Evolutionary conservation across 2,113 vertebrate genomes (phyloP), one percentile per base, ranked within the genome.

Genomic region (Lanius collurio): DNA sequence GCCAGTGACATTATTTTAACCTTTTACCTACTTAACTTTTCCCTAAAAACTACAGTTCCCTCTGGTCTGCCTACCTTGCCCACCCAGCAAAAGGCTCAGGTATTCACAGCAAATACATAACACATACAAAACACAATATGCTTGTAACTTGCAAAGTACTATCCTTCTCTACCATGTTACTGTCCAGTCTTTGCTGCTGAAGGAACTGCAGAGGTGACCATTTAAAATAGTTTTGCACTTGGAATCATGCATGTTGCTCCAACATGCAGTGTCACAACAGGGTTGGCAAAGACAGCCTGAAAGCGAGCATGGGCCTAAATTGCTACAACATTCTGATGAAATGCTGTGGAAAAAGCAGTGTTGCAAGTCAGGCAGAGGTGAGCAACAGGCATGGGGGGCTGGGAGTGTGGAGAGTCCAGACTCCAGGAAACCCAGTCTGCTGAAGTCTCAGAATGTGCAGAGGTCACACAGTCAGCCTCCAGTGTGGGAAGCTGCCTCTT

Each of bases 1-100:
- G 73, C 80, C 82, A 82, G 46, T 78, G 64, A 78, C 75, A 89
- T 95, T 92, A 65, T 91, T 89, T 94, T 96, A 96, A 97, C 97
- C 97, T 97, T 97, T 97, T 79, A 92, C 96, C 97, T 84, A 97
- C 70, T 94, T 96, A 93, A 68, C 80, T 93, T 94, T 50, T 93
- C 85, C 79, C 44, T 59, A 67, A 63, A 57, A 63, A 13, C 63
- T 56, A 16, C 1, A 46, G 31, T 60, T 95, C 69, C 89, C 60
- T 67, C 65, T 4, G 9, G 75, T 76, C 52, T 87, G 5, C 16
- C 56, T 85, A 35, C 67, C 41, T 77, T 39, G 27, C 35, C 56
- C 0, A 2, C 16, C 0, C 2, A 52, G 47, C 15, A 55, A 47
- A 85, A 83, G 20, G 6, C 71, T 60, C 79, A 47, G 64, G 52